These are phyloP conservation scores for Chymomyza amoena DNA, from an alignment of 2,888 invertebrate genomes.

Conservation along the genomic window DNA sequence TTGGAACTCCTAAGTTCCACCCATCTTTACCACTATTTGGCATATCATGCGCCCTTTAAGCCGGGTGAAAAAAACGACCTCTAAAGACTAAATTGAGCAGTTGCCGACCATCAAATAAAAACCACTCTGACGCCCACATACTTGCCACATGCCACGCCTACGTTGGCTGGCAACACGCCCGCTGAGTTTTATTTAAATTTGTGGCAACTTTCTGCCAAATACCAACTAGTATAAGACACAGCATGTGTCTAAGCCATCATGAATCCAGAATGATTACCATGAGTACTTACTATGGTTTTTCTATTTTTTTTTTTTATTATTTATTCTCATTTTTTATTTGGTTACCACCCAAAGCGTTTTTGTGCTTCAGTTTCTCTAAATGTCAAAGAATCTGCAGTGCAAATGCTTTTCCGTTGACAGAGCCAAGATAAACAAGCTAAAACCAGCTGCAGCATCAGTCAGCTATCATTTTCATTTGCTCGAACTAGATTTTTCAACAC, in stretches of 20 bases:
- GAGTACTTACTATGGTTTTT: constrained; percentile 9
- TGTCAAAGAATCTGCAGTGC: constrained; percentile 43
- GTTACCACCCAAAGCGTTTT: constrained; percentile 5
- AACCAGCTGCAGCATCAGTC: constrained; percentile 37
- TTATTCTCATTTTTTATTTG: constrained; percentile 5
- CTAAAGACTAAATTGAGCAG: constrained; percentile 16
- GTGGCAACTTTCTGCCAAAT: not conserved
- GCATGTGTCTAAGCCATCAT: constrained; percentile 21
- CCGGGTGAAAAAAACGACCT: no score
- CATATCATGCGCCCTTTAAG: not conserved
- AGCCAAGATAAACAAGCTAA: constrained; percentile 58
- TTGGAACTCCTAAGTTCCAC: no score
- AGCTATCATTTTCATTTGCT: not conserved
- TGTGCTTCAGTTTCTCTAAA: constrained; percentile 43
- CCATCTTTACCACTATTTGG: no score
- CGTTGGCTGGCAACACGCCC: constrained; percentile 18
- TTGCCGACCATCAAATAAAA: constrained; percentile 18
- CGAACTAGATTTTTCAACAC: not conserved
- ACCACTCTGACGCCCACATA: constrained; percentile 11
- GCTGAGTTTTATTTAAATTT: constrained; percentile 8
- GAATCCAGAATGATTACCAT: constrained; percentile 50
- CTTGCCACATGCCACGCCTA: not conserved
- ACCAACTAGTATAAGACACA: not conserved
- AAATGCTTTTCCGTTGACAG: constrained; percentile 39
- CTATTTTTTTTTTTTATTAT: not conserved